Evolutionary conservation across 2,888 invertebrate species (phyloP), one percentile per base, ranked within the genome.

Genomic region (Aricia artaxerxes): DNA sequence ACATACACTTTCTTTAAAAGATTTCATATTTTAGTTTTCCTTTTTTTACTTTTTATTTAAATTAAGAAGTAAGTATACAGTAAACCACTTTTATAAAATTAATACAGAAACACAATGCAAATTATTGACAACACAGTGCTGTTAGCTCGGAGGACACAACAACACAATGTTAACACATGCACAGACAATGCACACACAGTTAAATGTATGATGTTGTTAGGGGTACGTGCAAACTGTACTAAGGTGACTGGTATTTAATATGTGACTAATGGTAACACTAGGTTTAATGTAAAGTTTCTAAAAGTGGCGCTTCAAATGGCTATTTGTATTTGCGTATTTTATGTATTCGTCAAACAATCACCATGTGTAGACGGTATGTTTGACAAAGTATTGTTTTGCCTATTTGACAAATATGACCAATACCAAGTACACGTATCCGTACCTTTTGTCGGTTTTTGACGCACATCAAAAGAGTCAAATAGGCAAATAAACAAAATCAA

Each of bases 141-240:
- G 38, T 77, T 79, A 78, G 81, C 75, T 79, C 79, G 80, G 79
- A 81, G 77, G 75, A 72, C n/a, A 73, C 24, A 57, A 64, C 60
- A 78, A 76, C 69, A 80, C 69, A 64, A 73, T 72, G 79, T 78
- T 77, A 79, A 79, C 79, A 81, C 78, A 80, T 76, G 79, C 80
- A 80, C 78, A 83, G 81, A 82, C 82, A 79, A 82, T 82, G 79
- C 81, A 79, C 81, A 81, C 80, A 82, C 81, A 80, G 44, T 44
- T 16, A 57, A 60, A 73, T 61, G 64, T 64, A 44, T 80, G 24
- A 24, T 75, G 31, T 75, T 49, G 31, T 31, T 44, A 31, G 49
- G 44, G 44, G 49, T 31, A 69, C 69, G 35, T 69, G 69, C 69
- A 35, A 35, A 35, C 35, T 35, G 24, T 24, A 24, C 35, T 35